Evolutionary conservation across 2,888 invertebrate species (phyloP).

Genomic region (Stegana nigrithorax): DNA sequence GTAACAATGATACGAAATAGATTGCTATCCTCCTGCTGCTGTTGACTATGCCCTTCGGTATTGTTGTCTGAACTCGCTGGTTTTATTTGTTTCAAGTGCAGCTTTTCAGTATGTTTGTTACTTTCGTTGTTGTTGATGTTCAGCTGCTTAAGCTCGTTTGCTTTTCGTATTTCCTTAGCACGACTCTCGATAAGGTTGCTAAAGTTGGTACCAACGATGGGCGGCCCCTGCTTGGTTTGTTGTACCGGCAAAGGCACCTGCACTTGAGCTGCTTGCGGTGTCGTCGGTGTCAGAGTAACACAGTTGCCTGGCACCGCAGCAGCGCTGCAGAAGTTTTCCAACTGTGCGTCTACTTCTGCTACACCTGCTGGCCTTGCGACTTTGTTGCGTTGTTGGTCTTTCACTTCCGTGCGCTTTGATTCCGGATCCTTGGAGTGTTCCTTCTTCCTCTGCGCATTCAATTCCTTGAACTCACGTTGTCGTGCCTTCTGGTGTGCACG

Average conservation of each 20-base stretch:
- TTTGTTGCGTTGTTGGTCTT: constrained; percentile 26
- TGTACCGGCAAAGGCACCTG: too few species aligned
- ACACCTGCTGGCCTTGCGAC: constrained; percentile 24
- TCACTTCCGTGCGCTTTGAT: constrained; percentile 37
- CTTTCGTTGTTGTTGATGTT: background rate
- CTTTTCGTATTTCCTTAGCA: constrained; percentile 51
- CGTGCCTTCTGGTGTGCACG: constrained; percentile 64
- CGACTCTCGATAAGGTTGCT: constrained; percentile 61
- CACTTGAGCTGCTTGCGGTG: background rate
- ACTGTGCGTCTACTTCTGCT: constrained; percentile 12
- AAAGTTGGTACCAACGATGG: constrained; percentile 60
- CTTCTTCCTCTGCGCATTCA: constrained; percentile 22
- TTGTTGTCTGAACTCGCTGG: constrained; percentile 33
- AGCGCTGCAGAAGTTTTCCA: constrained; percentile 18
- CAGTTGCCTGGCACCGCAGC: background rate
- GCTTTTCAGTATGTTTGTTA: background rate
- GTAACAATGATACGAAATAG: constrained; percentile 66
- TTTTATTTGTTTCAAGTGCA: constrained; percentile 15
- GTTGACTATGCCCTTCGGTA: too few species aligned
- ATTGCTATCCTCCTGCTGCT: constrained; percentile 14
- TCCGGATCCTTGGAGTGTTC: constrained; percentile 18
- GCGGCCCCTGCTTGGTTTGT: constrained; percentile 64
- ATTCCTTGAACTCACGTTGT: constrained; percentile 55
- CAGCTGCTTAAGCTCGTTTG: background rate
- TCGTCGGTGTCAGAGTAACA: too few species aligned